phyloP scores from a whole-genome alignment of 1,140 invertebrate genomes.

The Tetramorium parvispinum region DNA sequence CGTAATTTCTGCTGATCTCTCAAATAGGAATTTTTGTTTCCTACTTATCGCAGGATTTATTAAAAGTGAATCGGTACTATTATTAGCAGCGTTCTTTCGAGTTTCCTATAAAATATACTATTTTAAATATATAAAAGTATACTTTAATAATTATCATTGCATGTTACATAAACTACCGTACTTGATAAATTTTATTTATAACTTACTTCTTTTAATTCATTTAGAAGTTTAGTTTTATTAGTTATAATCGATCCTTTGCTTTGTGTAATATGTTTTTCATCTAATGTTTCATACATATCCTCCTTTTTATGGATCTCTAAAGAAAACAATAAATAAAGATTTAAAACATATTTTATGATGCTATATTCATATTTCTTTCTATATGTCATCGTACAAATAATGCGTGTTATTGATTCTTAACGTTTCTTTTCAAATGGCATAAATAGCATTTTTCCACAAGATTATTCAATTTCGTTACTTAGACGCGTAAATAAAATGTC shows the following conservation, averaged over 20 bases:
- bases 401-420: background rate
- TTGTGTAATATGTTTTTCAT: background rate
- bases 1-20: constrained; percentile 28
- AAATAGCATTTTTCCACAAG: background rate
- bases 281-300: background rate
- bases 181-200: background rate
- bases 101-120: constrained; percentile 6
- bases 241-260: background rate
- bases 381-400: background rate
- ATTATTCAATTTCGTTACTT: background rate
- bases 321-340: constrained; percentile 7
- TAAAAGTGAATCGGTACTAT: background rate
- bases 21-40: background rate
- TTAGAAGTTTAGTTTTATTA: background rate
- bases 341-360: background rate
- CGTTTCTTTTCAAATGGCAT: background rate
- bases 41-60: background rate
- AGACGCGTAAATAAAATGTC: background rate
- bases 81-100: background rate
- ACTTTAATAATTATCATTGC: background rate
- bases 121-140: constrained; percentile 3
- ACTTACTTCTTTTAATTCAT: constrained; percentile 10
- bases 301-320: background rate
- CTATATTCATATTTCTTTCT: background rate
- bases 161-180: background rate